These are phyloP conservation scores for Tetrapedia diversipes DNA, from an alignment of 2,888 invertebrate genomes.

Conservation along the genomic window DNA sequence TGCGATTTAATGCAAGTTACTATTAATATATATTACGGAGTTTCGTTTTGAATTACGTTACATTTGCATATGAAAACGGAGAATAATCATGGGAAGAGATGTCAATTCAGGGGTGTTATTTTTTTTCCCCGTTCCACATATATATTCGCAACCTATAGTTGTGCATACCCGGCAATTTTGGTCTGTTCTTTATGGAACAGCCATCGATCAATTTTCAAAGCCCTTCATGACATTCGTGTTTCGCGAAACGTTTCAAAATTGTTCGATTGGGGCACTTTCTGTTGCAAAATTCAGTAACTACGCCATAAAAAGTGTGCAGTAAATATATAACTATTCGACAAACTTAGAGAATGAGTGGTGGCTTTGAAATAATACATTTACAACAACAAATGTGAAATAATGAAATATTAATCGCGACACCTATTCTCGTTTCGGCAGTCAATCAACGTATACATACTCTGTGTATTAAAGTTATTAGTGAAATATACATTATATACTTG, in stretches of 20 bases:
- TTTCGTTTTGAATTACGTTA: not conserved
- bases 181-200: conserved; percentile 49
- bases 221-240: conserved; percentile 59
- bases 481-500: too few species aligned
- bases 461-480: too few species aligned
- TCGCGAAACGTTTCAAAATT: conserved; percentile 68
- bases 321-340: not conserved
- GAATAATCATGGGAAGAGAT: not conserved
- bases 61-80: not conserved
- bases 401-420: too few species aligned
- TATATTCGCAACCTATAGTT: not conserved
- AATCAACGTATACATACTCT: too few species aligned
- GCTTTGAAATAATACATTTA: too few species aligned
- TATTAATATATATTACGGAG: not conserved
- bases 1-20: too few species aligned
- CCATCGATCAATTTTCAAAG: conserved; percentile 62
- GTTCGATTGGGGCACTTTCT: conserved; percentile 50
- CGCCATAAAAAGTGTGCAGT: not conserved
- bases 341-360: too few species aligned
- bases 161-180: conserved; percentile 12
- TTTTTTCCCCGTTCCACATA: not conserved
- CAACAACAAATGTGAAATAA: too few species aligned
- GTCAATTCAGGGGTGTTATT: not conserved
- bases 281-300: conserved; percentile 31
- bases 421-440: too few species aligned